phyloP scores from a whole-genome alignment of 2,113 vertebrate species.

The Rhinoderma darwinii region DNA sequence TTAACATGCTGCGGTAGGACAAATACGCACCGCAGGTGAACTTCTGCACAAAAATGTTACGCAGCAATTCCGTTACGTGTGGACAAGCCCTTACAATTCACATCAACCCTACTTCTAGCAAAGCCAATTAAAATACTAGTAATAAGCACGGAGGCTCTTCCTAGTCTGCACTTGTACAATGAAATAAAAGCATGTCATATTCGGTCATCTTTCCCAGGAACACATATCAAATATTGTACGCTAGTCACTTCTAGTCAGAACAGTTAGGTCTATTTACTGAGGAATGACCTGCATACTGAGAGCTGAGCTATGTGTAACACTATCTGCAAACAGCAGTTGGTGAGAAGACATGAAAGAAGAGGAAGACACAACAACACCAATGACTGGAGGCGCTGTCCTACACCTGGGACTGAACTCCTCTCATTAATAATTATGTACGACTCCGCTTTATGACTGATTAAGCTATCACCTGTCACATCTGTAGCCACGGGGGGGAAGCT shows the following conservation, averaged over 20 bases:
- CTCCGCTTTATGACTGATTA: conserved; percentile 28
- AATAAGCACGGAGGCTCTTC: background rate
- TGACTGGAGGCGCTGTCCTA: conserved; percentile 43
- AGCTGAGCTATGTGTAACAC: background rate
- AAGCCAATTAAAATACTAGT: background rate
- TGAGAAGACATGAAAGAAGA: conserved; percentile 21
- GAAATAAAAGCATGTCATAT: background rate
- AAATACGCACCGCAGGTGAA: too few relatives aligned
- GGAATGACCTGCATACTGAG: conserved; percentile 16
- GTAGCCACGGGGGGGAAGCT: conserved; percentile 10
- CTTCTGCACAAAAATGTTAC: too few relatives aligned
- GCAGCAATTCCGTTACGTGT: too few relatives aligned
- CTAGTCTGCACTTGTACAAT: background rate
- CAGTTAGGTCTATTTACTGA: background rate
- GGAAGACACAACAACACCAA: background rate
- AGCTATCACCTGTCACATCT: conserved; percentile 45
- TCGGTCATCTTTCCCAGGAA: background rate
- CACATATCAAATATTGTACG: background rate
- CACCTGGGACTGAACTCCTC: conserved; percentile 34
- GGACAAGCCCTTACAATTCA: too few relatives aligned
- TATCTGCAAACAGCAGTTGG: background rate
- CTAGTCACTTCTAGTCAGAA: conserved; percentile 4
- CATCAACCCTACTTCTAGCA: background rate
- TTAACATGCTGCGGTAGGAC: too few relatives aligned
- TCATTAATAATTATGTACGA: conserved; percentile 40